Base-by-base conservation (phyloP, 2,797 vertebrate genomes). In the Hemitrygon akajei region DNA sequence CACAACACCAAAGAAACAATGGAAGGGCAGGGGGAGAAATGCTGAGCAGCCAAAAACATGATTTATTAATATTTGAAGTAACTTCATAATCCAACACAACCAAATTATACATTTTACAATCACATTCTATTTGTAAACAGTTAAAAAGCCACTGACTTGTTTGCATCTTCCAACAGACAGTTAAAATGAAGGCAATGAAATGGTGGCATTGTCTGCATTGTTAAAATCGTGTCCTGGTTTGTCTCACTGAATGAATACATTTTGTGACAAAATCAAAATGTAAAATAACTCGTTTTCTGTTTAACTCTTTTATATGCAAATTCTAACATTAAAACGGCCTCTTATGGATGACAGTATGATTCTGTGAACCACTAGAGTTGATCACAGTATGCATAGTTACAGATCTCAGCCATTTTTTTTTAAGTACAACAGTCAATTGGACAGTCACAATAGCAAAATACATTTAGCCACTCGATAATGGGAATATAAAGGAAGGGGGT, bases 121-220 rank as follows among this genome's bases (percentile, higher is more conserved):
- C 99, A 99, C 98, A 97, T 98, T 98, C 98, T 98, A 98, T 98
- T 98, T 99, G 99, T 99, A 99, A 99, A 99, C 99, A 99, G 98
- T 98, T 99, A 99, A 98, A 93, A 99, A 99, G 98, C 98, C 98
- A 99, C 98, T 98, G 96, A 98, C 98, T 97, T 98, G 98, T 97
- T 96, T 99, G 98, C 98, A 98, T 99, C 98, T 97, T 98, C 97
- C 95, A 98, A 99, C 98, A 98, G 96, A 97, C 98, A 98, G 97
- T 98, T 98, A 97, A 97, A 98, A 98, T 98, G 98, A 99, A 99
- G 98, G 98, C 98, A 99, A 99, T 99, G 98, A 99, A 98, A 99
- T 98, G 98, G 98, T 98, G 98, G 98, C 98, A 96, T 98, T 97
- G 98, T 98, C 97, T 98, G 97, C 97, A 97, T 97, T 97, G 97